A percentile compares a stretch with the other conserved stretches of the same genome.
These are phyloP conservation scores for Cactoblastis cactorum DNA, from an alignment of 2,888 invertebrate genomes.

Conservation along the genomic window DNA sequence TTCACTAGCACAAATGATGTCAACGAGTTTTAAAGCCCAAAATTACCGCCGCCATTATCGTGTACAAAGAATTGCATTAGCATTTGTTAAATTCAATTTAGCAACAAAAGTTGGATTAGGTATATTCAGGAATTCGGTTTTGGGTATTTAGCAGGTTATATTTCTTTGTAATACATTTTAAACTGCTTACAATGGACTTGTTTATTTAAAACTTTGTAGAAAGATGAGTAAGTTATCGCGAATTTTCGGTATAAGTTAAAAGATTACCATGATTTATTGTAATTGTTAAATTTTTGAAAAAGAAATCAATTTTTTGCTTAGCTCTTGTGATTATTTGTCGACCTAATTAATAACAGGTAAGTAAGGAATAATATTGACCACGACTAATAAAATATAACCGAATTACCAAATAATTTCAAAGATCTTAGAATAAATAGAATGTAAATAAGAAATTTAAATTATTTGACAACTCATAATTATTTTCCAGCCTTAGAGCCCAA, in stretches of 20 bases:
- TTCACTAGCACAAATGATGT: not conserved
- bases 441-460: no score
- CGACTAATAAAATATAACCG: no score
- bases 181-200: not conserved
- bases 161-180: not conserved
- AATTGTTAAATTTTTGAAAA: no score
- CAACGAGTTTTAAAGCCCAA: constrained; percentile 11
- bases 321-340: no score
- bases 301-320: no score
- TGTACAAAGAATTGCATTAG: constrained; percentile 14
- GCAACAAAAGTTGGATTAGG: not conserved
- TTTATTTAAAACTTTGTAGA: not conserved
- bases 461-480: no score
- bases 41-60: constrained; percentile 1
- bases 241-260: no score
- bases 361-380: no score
- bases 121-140: not conserved
- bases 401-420: no score
- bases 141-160: not conserved
- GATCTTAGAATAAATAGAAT: no score
- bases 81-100: constrained; percentile 23
- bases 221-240: not conserved
- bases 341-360: no score
- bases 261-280: no score
- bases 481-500: not conserved